phyloP scores from a whole-genome alignment of 1,140 invertebrate species.

The Drosophila guanche region DNA sequence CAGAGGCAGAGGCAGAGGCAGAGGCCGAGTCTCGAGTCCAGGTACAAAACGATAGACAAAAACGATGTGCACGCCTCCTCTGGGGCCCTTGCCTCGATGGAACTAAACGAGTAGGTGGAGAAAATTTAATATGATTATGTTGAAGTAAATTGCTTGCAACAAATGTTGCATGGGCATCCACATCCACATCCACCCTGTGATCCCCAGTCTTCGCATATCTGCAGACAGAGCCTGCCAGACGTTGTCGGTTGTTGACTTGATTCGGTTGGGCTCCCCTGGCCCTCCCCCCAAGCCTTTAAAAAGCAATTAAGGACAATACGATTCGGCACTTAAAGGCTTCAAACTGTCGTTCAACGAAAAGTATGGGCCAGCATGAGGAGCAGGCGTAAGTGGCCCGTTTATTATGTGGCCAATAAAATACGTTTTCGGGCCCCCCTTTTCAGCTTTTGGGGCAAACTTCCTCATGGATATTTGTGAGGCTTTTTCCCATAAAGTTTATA shows the following conservation, averaged over 20 bases:
- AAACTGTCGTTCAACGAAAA: conserved; percentile 24
- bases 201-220: conserved; percentile 9
- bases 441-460: no score
- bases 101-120: conserved; percentile 68
- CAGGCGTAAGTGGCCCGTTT: conserved; percentile 22
- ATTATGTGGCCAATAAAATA: conserved; percentile 45
- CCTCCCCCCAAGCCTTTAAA: conserved; percentile 53
- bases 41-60: conserved; percentile 74
- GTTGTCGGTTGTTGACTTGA: conserved; percentile 26
- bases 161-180: conserved; percentile 64
- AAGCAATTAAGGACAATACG: conserved; percentile 68
- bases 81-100: conserved; percentile 23
- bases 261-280: conserved; percentile 25
- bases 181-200: conserved; percentile 26
- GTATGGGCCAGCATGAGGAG: not conserved
- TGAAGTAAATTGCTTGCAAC: conserved; percentile 80
- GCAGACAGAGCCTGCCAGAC: conserved; percentile 21
- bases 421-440: conserved; percentile 5
- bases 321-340: conserved; percentile 45
- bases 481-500: conserved; percentile 17
- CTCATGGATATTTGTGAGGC: not conserved
- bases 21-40: conserved; percentile 28
- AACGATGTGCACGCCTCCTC: conserved; percentile 69
- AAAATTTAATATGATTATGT: conserved; percentile 82
- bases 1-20: not conserved